These are phyloP conservation scores for Troilus luridus DNA, from an alignment of 2,888 invertebrate species.

Conservation along the genomic window DNA sequence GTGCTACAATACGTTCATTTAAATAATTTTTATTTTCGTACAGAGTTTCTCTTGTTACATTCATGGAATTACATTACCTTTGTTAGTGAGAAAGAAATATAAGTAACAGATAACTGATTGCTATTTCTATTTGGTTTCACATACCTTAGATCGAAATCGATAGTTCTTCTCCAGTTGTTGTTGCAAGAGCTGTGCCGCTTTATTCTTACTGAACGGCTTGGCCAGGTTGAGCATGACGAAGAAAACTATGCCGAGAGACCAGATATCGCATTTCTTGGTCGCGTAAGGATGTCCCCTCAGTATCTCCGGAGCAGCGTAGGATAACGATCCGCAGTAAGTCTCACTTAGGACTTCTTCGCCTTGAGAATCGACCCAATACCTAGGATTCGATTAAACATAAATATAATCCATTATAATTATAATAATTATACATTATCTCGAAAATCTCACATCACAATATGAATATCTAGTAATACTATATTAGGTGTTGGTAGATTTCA, in stretches of 20 bases:
- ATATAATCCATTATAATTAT: no score
- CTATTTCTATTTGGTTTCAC: no score
- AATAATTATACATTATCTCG: no score
- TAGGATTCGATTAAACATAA: conserved; percentile 63
- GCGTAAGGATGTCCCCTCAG: conserved; percentile 81
- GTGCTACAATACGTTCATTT: no score
- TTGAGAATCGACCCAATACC: conserved; percentile 70
- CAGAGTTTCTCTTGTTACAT: no score
- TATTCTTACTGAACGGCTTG: conserved; percentile 86
- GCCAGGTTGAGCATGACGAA: conserved; percentile 88
- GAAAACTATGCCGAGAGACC: conserved; percentile 85
- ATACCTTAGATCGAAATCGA: conserved; percentile 50
- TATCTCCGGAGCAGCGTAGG: conserved; percentile 90
- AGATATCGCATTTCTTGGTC: conserved; percentile 82
- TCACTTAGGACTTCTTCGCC: conserved; percentile 76
- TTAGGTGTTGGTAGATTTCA: no score
- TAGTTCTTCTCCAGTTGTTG: conserved; percentile 74
- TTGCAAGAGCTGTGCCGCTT: conserved; percentile 80
- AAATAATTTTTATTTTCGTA: no score
- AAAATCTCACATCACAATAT: no score
- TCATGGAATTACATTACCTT: no score
- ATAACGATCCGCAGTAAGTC: conserved; percentile 90
- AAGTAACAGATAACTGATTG: no score
- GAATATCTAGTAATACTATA: no score
- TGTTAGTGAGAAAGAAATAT: no score